Conservation (phyloP, 1,140 invertebrate species). For the Saccostrea cuccullata region DNA sequence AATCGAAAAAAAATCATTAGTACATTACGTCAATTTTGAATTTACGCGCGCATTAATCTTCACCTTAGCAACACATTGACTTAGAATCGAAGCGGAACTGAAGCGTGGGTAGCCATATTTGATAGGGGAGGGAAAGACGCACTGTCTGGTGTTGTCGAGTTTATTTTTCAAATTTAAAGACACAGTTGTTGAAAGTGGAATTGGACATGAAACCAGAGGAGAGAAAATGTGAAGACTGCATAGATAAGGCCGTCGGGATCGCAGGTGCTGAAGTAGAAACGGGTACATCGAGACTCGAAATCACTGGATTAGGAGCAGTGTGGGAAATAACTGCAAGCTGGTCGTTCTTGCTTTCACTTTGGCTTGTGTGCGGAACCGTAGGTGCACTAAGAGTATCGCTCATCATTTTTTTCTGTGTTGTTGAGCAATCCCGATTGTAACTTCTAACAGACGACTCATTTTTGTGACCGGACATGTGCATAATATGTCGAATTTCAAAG, state of each 20-base stretch:
- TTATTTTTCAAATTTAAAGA: background rate
- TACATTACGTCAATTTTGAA: too few species aligned
- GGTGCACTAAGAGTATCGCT: background rate
- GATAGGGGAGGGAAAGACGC: too few species aligned
- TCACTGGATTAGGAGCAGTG: too few species aligned
- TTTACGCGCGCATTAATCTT: too few species aligned
- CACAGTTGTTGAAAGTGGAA: background rate
- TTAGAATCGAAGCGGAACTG: too few species aligned
- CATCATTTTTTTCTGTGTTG: slow-evolving; percentile 3
- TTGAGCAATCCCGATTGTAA: slow-evolving; percentile 46
- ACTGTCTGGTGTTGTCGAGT: too few species aligned
- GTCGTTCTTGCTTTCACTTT: background rate
- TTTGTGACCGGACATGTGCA: slow-evolving; percentile 42
- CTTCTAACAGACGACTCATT: slow-evolving; percentile 35
- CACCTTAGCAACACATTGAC: too few species aligned
- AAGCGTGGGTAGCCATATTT: too few species aligned
- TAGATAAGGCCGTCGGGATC: too few species aligned
- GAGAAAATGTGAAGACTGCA: background rate
- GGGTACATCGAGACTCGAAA: too few species aligned
- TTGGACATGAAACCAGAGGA: background rate
- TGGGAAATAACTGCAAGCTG: background rate
- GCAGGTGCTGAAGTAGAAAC: too few species aligned
- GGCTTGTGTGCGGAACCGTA: background rate
- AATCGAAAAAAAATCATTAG: too few species aligned
- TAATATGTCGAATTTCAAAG: slow-evolving; percentile 46